Base-by-base conservation (phyloP, 2,113 vertebrate species). In the Sinocyclocheilus anophthalmus region DNA sequence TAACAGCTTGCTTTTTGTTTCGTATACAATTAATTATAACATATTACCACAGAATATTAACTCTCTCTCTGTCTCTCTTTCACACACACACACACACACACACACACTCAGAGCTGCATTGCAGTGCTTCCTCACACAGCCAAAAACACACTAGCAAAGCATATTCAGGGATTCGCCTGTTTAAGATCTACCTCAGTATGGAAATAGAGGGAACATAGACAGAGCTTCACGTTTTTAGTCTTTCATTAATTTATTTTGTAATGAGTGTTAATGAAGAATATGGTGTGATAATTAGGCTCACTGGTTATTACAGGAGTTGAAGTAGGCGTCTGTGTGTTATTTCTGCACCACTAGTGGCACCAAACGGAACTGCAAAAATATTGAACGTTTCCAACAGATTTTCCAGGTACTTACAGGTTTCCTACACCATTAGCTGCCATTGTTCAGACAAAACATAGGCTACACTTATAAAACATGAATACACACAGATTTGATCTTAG, bases 61-160 rank as follows among this genome's bases (percentile, higher is more conserved):
- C 14, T 53, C 50, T 50, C 48, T 5, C 4, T 69, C 26, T 18
- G 1, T 4, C 50, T 2, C 11, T 18, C 3, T 4, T 2, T 13
- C 48, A 57, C 24, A 26, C 63, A 65, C 63, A 65, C 26, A 33
- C 8, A 11, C 11, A 48, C 48, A 53, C 50, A 57, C 63, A 26
- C 63, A 67, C 63, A 30, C 30, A 37, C n/a, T 2, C 26, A 79
- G 72, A 86, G 69, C 87, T 85, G 87, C 87, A 88, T 53, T 88
- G 87, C 84, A 65, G 87, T 79, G 73, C 22, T 57, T 69, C 63
- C 72, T 83, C 18, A 63, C 33, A 76, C n/a, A 70, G 83, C 70
- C 75, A 76, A 77, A 72, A 82, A 22, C 45, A 87, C 14, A 39
- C 20, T 33, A 9, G 48, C 30, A 33, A 69, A 18, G 42, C 55